These are phyloP conservation scores for Archips crataeganus DNA, from an alignment of 2,888 invertebrate genomes.

Conservation along the genomic window DNA sequence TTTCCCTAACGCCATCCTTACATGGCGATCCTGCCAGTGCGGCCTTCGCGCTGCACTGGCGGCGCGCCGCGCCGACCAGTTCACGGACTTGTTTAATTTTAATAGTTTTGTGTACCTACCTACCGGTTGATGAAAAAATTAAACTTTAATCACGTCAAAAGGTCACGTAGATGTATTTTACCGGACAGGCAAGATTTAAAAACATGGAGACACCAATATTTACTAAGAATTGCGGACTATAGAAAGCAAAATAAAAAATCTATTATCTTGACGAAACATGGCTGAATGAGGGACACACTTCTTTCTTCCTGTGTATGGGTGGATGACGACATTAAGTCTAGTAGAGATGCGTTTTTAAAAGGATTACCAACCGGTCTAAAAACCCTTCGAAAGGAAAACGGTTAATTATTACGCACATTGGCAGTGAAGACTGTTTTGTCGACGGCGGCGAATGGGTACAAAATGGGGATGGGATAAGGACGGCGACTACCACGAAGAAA, in stretches of 20 bases:
- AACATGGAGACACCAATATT: neutral
- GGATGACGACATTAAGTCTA: neutral
- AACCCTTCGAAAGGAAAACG: conserved; percentile 19
- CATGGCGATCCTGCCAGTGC: too few relatives aligned
- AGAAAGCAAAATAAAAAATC: conserved; percentile 4
- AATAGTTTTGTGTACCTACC: too few relatives aligned
- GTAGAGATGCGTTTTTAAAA: neutral
- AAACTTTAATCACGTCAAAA: conserved; percentile 22
- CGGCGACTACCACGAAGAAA: conserved; percentile 23
- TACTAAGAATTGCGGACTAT: neutral
- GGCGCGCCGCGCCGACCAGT: too few relatives aligned
- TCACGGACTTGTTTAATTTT: too few relatives aligned
- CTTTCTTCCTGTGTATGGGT: conserved; percentile 6
- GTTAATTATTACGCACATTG: conserved; percentile 23
- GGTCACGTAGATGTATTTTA: conserved; percentile 14
- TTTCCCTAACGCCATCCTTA: too few relatives aligned
- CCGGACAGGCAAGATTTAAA: conserved; percentile 17
- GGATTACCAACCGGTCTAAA: conserved; percentile 15
- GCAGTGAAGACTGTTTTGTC: conserved; percentile 24
- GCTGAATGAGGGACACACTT: neutral
- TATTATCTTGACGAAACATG: neutral
- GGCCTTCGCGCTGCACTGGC: too few relatives aligned
- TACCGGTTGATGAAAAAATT: conserved; percentile 20
- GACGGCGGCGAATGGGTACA: conserved; percentile 13
- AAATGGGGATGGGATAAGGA: too few relatives aligned